phyloP scores from a whole-genome alignment of 2,113 vertebrate genomes.

The Perca schrenkii region DNA sequence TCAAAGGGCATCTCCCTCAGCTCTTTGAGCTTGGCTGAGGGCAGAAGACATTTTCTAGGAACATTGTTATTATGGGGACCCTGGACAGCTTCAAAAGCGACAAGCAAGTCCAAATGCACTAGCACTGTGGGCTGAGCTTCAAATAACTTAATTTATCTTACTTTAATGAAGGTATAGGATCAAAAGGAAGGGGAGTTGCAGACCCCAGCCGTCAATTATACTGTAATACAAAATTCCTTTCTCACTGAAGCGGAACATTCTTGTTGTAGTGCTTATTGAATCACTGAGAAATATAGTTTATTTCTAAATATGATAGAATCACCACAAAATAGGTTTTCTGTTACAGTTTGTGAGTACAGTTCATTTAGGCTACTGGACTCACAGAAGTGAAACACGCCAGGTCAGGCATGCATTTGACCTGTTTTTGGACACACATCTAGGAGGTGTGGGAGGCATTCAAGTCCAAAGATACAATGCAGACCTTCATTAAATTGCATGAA shows the following conservation, averaged over 20 bases:
- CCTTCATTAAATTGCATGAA: constrained; percentile 27
- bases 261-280: neutral
- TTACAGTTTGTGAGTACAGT: neutral
- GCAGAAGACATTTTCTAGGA: constrained; percentile 66
- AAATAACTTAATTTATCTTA: constrained; percentile 52
- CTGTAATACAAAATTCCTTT: constrained; percentile 29
- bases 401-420: constrained; percentile 12
- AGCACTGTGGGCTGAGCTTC: constrained; percentile 44
- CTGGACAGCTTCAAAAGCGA: constrained; percentile 66
- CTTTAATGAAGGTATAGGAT: constrained; percentile 49
- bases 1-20: constrained; percentile 61
- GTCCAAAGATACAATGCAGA: constrained; percentile 40
- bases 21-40: constrained; percentile 56
- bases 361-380: neutral
- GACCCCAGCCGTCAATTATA: constrained; percentile 27
- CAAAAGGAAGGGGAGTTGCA: constrained; percentile 33
- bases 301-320: constrained; percentile 5
- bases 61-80: constrained; percentile 68
- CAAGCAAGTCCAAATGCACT: constrained; percentile 37
- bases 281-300: constrained; percentile 1
- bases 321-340: neutral
- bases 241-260: constrained; percentile 27
- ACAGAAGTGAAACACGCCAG: constrained; percentile 11
- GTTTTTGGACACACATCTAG: constrained; percentile 11
- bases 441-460: constrained; percentile 21